A percentile compares a stretch with the other conserved stretches of the same genome.
phyloP scores from a whole-genome alignment of 2,113 vertebrate species.

The Rhinogobius similis region DNA sequence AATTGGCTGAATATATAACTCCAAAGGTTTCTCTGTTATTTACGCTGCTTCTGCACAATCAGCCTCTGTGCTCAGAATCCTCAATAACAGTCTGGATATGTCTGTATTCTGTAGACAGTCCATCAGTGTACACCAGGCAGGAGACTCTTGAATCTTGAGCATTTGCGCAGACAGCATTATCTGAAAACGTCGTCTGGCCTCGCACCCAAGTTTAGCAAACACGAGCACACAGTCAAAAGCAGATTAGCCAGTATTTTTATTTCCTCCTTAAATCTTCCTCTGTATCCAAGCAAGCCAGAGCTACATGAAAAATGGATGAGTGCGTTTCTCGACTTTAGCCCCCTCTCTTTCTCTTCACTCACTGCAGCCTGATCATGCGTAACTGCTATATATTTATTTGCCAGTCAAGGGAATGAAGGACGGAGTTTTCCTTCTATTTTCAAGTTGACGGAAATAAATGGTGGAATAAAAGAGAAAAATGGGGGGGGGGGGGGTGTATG shows the following conservation, averaged over 20 bases:
- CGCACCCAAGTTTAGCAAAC: constrained; percentile 13
- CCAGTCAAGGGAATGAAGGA: constrained; percentile 44
- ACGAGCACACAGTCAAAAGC: constrained; percentile 10
- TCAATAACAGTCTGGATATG: too few species aligned
- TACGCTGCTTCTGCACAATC: too few species aligned
- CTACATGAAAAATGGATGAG: constrained; percentile 71
- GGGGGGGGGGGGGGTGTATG: too few species aligned
- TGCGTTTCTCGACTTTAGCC: constrained; percentile 22
- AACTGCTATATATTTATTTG: constrained; percentile 58
- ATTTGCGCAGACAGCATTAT: too few species aligned
- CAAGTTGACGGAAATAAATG: constrained; percentile 15
- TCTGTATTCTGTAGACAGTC: too few species aligned
- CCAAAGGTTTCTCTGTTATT: too few species aligned
- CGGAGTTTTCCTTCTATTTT: constrained; percentile 12
- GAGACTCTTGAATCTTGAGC: too few species aligned
- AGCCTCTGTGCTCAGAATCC: too few species aligned
- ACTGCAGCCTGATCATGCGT: constrained; percentile 48
- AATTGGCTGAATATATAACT: too few species aligned
- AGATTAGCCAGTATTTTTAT: constrained; percentile 35
- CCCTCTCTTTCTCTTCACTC: constrained; percentile 30
- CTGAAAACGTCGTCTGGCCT: too few species aligned
- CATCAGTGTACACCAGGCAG: too few species aligned
- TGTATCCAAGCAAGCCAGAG: constrained; percentile 38
- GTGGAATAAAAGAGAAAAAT: background rate
- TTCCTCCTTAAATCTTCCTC: constrained; percentile 11